Percentiles rank a stretch among this genome's conserved stretches.
phyloP scores from a whole-genome alignment of 1,140 invertebrate genomes.

The Protaetia brevitarsis region DNA sequence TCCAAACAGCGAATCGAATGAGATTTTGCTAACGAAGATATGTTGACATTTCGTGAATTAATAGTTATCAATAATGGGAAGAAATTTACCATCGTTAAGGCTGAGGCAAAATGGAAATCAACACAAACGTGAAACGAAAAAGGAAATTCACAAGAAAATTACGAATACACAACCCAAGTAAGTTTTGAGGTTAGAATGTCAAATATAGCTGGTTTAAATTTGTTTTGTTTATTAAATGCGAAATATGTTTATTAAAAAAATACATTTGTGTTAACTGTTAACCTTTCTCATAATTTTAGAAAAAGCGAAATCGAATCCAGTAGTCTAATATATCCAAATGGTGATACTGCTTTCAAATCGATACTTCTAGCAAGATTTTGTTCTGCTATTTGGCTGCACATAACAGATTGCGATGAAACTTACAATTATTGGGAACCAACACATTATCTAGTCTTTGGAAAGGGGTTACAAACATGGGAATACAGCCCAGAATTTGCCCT shows the following conservation, averaged over 20 bases:
- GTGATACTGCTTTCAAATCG: constrained; percentile 81
- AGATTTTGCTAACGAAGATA: no score
- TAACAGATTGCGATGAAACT: constrained; percentile 98
- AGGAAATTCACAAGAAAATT: constrained; percentile 30
- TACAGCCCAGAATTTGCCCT: constrained; percentile 94
- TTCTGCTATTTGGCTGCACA: constrained; percentile 89
- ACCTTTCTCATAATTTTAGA: constrained; percentile 23
- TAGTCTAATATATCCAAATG: constrained; percentile 65
- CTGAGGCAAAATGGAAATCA: constrained; percentile 40
- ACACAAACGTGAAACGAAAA: constrained; percentile 34
- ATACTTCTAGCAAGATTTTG: constrained; percentile 81
- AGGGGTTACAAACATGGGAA: constrained; percentile 98
- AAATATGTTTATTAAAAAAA: constrained; percentile 25
- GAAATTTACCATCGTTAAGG: constrained; percentile 41
- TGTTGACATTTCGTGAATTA: no score
- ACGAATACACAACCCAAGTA: constrained; percentile 33
- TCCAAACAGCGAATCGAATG: no score
- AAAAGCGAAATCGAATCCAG: constrained; percentile 40
- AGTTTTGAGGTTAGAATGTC: constrained; percentile 19
- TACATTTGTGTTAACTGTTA: constrained; percentile 13
- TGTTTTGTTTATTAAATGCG: constrained; percentile 6
- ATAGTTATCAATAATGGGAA: constrained; percentile 39
- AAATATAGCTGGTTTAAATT: no score
- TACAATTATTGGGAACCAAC: constrained; percentile 99
- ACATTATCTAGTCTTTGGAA: constrained; percentile 79